Percentiles rank a stretch among this genome's conserved stretches.
Evolutionary conservation across 2,888 invertebrate species (phyloP).

Genomic region (Eristalis pertinax): DNA sequence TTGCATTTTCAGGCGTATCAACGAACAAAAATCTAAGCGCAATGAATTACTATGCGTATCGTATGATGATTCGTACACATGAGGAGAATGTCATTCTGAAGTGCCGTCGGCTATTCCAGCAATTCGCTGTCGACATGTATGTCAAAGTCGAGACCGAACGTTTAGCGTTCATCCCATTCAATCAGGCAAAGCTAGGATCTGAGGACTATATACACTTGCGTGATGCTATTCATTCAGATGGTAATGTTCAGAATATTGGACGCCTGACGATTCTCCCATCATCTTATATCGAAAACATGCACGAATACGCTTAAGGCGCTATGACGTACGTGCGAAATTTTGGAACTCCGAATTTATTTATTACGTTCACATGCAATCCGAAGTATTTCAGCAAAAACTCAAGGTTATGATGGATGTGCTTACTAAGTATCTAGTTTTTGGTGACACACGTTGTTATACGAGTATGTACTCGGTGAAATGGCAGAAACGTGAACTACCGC

Average conservation of each 20-base stretch:
- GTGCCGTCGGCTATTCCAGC: conserved; percentile 8
- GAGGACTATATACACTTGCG: neutral
- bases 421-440: conserved; percentile 45
- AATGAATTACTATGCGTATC: neutral
- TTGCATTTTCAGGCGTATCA: no score
- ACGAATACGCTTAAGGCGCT: no score
- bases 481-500: conserved; percentile 77
- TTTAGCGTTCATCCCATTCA: conserved; percentile 74
- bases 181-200: conserved; percentile 72
- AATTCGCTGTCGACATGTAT: conserved; percentile 69
- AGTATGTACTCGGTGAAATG: conserved; percentile 75
- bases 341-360: no score
- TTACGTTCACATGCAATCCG: no score
- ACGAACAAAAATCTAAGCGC: no score
- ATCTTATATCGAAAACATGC: no score
- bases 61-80: conserved; percentile 9
- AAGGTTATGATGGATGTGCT: conserved; percentile 64
- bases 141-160: conserved; percentile 77
- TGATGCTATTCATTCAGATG: neutral
- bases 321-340: no score
- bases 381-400: conserved; percentile 59
- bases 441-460: conserved; percentile 67
- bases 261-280: no score
- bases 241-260: neutral
- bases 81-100: conserved; percentile 22